These are phyloP conservation scores for Griposia aprilina DNA, from an alignment of 2,888 invertebrate genomes.

Conservation along the genomic window DNA sequence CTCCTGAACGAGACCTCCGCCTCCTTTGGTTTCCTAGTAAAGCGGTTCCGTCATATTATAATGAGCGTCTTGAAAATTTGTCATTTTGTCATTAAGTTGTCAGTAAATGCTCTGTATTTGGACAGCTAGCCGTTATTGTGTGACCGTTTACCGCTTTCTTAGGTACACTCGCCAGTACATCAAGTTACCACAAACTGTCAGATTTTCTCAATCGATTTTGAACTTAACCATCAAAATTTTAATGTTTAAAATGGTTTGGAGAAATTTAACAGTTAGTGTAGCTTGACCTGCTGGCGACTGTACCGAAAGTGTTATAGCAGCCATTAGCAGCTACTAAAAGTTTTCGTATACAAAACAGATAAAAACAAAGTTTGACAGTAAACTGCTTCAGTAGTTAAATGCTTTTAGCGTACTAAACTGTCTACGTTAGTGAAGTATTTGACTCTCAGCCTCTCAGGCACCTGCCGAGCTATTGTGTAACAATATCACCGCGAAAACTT, in stretches of 20 bases:
- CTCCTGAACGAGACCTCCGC: no score
- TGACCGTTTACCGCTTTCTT: neutral
- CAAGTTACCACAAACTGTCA: no score
- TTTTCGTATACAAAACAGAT: constrained; percentile 9
- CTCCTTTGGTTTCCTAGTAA: no score
- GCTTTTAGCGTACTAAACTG: neutral
- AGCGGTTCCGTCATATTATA: no score
- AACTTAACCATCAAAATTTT: no score
- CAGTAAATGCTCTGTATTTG: neutral
- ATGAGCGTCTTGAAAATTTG: neutral
- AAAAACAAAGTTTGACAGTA: constrained; percentile 15
- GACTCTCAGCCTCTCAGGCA: neutral
- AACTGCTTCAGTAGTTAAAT: constrained; percentile 1
- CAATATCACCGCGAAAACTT: no score
- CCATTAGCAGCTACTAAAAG: neutral
- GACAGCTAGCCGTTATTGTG: neutral
- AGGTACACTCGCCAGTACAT: no score
- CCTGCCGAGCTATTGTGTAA: no score
- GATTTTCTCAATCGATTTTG: no score
- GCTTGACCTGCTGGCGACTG: no score
- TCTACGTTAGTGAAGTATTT: neutral
- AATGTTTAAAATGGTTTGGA: no score
- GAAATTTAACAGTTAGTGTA: no score
- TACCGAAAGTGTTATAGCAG: neutral
- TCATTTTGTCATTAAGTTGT: neutral